A percentile compares a stretch with the other conserved stretches of the same genome.
Evolutionary conservation across 92 coral and sea anemone species (phyloP).

Genomic region (Palythoa grandiflora): DNA sequence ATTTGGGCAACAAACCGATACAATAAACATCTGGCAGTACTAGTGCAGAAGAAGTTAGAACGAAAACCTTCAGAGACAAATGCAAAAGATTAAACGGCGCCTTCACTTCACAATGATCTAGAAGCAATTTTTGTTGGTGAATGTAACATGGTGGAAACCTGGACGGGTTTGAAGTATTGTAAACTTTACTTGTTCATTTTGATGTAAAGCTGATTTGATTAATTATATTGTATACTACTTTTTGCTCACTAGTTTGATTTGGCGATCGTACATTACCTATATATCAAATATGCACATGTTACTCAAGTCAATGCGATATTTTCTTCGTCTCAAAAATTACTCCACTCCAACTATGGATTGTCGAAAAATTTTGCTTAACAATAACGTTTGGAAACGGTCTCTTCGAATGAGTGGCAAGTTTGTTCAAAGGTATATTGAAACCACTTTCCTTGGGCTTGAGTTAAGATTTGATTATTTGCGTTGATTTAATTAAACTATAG

Average conservation of each 20-base stretch:
- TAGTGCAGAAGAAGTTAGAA: constrained; percentile 17
- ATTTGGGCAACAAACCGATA: no score
- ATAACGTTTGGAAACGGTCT: no score
- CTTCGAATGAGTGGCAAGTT: neutral
- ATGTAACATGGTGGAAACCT: constrained; percentile 11
- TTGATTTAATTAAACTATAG: neutral
- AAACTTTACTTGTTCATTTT: constrained; percentile 2
- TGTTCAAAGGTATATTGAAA: neutral
- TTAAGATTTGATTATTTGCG: neutral
- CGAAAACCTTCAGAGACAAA: neutral
- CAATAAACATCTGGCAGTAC: constrained; percentile 8
- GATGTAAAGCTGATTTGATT: neutral
- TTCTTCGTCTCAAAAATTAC: neutral
- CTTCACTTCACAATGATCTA: constrained; percentile 15
- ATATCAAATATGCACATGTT: neutral
- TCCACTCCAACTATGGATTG: neutral
- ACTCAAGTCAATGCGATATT: neutral
- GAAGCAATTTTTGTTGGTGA: neutral
- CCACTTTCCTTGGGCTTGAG: neutral
- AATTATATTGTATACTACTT: neutral
- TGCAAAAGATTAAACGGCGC: neutral
- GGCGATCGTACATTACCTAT: neutral
- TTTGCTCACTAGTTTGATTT: neutral
- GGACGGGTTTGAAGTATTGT: constrained; percentile 5
- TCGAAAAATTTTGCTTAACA: neutral